Conservation (phyloP, 2,888 invertebrate species). For the Margaritifera margaritifera region DNA sequence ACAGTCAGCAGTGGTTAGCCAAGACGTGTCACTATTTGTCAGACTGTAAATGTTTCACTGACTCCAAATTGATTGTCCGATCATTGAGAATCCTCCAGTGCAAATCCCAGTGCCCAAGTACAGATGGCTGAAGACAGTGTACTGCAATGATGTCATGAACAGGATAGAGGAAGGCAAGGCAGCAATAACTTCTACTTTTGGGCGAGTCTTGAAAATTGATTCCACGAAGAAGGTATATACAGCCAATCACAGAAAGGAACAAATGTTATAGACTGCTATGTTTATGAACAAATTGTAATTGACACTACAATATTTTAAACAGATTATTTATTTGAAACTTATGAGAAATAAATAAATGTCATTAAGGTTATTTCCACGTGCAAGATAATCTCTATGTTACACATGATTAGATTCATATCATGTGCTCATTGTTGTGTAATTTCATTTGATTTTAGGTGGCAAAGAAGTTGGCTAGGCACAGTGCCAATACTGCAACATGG, state of each 20-base stretch:
- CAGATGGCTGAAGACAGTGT: constrained; percentile 26
- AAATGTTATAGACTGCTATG: neutral
- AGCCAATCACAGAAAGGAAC: neutral
- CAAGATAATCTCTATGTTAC: no score
- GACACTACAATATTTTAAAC: no score
- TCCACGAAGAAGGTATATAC: constrained; percentile 45
- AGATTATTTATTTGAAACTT: no score
- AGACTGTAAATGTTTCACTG: constrained; percentile 20
- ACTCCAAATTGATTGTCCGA: neutral
- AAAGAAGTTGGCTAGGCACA: constrained; percentile 33
- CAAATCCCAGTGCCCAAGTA: constrained; percentile 15
- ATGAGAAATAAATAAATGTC: no score
- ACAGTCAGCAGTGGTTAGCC: constrained; percentile 27
- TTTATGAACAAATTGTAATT: no score
- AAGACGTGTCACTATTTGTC: constrained; percentile 27
- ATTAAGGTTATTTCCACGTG: no score
- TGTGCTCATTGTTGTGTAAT: no score
- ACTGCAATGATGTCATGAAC: constrained; percentile 31
- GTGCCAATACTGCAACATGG: constrained; percentile 35
- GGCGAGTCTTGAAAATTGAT: constrained; percentile 43
- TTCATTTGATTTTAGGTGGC: constrained; percentile 2
- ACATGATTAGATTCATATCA: no score
- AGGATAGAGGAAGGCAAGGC: constrained; percentile 45
- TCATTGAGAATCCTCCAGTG: constrained; percentile 18
- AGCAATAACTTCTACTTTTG: constrained; percentile 39